Evolutionary conservation across 2,113 vertebrate species (phyloP).

Genomic region (Geococcyx californianus): DNA sequence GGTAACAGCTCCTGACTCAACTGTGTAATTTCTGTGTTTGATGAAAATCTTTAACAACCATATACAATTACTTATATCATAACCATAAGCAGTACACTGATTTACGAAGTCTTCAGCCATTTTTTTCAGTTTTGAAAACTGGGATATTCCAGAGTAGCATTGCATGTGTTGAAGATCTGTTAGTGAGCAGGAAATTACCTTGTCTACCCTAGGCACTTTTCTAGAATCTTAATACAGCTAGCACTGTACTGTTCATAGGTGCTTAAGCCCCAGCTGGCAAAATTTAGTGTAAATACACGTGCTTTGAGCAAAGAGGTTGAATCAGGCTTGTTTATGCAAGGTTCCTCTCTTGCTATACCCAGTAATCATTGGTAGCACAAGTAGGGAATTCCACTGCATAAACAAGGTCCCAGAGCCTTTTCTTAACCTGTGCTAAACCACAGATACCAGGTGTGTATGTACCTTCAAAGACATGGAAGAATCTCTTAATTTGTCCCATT

Average conservation of each 20-base stretch:
- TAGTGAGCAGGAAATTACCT: background rate
- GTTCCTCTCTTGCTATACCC: background rate
- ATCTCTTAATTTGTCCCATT: constrained; percentile 53
- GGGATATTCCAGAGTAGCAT: background rate
- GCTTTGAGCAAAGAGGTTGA: background rate
- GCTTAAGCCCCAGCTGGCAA: background rate
- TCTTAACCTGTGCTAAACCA: constrained; percentile 20
- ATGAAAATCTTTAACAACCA: background rate
- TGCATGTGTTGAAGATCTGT: background rate
- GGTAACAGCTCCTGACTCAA: background rate
- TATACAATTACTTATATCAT: background rate
- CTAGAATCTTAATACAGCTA: background rate
- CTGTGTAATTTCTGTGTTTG: background rate
- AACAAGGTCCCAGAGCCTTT: background rate
- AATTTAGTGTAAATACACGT: background rate
- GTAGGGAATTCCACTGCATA: background rate
- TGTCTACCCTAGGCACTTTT: background rate
- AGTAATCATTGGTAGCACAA: background rate
- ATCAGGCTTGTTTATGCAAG: background rate
- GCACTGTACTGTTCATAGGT: background rate
- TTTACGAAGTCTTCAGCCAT: background rate
- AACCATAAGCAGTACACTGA: background rate
- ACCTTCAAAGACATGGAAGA: constrained; percentile 37
- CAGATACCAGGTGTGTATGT: constrained; percentile 33
- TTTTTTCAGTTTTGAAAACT: background rate